These are phyloP conservation scores for Pseudorasbora parva DNA, from an alignment of 2,113 vertebrate genomes.

Conservation along the genomic window DNA sequence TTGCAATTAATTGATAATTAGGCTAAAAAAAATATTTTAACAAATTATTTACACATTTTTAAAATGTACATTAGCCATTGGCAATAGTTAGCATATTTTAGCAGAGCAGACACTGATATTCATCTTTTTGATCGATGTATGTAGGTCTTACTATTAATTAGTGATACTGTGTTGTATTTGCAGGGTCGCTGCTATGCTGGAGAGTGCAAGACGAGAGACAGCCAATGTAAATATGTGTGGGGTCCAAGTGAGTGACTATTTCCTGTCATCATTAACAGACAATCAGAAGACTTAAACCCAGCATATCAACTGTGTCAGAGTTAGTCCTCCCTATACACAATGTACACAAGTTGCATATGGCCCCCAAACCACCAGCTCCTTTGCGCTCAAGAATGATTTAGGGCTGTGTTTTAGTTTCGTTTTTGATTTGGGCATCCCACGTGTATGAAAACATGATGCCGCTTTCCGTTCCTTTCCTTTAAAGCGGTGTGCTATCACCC, in stretches of 20 bases:
- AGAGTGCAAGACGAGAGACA: conserved; percentile 96
- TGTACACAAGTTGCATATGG: no score
- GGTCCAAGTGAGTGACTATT: conserved; percentile 86
- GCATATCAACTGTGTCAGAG: no score
- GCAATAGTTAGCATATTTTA: neutral
- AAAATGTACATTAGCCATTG: neutral
- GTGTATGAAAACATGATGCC: no score
- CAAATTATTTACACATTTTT: neutral
- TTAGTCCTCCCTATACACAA: no score
- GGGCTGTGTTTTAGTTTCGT: no score
- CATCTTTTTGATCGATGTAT: neutral
- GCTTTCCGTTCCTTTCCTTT: no score
- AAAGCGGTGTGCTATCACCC: no score
- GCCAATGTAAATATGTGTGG: conserved; percentile 98
- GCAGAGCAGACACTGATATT: neutral
- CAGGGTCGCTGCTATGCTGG: conserved; percentile 96
- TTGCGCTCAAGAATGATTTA: no score
- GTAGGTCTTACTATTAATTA: neutral
- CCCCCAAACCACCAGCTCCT: no score
- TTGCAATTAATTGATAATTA: neutral
- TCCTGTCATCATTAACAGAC: neutral
- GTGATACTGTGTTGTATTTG: conserved; percentile 47
- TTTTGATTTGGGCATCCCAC: no score
- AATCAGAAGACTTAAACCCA: no score
- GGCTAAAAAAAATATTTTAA: neutral